Base-by-base conservation (phyloP, 2,113 vertebrate genomes). In the Ardeotis arabs region DNA sequence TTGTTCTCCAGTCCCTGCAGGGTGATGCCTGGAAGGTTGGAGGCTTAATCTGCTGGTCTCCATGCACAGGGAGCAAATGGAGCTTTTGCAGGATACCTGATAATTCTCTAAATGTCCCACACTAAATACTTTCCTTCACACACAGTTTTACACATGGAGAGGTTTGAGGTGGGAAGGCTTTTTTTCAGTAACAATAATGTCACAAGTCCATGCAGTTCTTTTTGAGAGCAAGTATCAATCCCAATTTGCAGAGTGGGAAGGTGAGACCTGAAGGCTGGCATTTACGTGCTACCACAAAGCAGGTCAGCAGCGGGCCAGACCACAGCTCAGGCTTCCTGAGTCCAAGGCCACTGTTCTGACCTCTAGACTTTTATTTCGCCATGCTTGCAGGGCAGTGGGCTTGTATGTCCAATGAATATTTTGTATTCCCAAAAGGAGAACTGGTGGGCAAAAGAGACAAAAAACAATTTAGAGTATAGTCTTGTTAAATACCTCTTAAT, bases 401-500 rank as follows among this genome's bases (percentile, higher is more conserved):
- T 74, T 84, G 3, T 74, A 33, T 29, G 37, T 59, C 60, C 68
- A 73, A 11, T 22, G 15, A 69, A 63, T 50, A 55, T 64, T 50
- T 77, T 77, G 6, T 52, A 7, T 93, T 77, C 41, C 24, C 4
- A 1, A 50, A 69, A 63, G 24, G 39, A 92, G 18, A 78, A 59
- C 22, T 16, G 24, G 8, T 67, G 22, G 9, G 25, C 70, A 27
- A 76, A 88, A 89, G 44, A 23, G 31, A 63, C 28, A 78, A 87
- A 89, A 72, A 83, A 5, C 35, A 31, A 18, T 62, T 73, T 64
- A 85, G n/a, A 45, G 45, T 9, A 19, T 12, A 31, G 23, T n/a
- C 47, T 76, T 88, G 55, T 83, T 80, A 89, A 95, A 84, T 70
- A 67, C 4, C 18, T 84, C n/a, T 59, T 70, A 47, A 80, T 88